A percentile compares a stretch with the other conserved stretches of the same genome.
Evolutionary conservation across 2,113 vertebrate genomes (phyloP).

Genomic region (Erythrolamprus reginae): DNA sequence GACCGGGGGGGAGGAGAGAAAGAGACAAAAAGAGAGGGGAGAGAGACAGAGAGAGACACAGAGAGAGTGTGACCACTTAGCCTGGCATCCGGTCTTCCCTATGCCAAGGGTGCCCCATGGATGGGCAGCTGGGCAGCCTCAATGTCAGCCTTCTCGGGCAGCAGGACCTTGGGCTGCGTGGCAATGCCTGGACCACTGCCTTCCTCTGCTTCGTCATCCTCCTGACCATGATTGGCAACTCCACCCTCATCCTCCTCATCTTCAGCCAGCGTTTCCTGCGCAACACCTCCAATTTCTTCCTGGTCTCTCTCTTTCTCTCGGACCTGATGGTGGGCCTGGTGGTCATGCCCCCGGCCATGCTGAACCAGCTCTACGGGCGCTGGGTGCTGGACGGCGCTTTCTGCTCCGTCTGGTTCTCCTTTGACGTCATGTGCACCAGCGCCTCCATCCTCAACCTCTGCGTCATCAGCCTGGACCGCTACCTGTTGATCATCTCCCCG

Average conservation of each 20-base stretch:
- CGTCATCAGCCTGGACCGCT: slow-evolving; percentile 93
- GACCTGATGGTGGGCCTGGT: slow-evolving; percentile 96
- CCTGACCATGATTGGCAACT: slow-evolving; percentile 82
- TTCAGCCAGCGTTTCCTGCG: slow-evolving; percentile 86
- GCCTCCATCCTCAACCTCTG: slow-evolving; percentile 98
- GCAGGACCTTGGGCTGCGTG: slow-evolving; percentile 46
- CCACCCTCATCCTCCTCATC: slow-evolving; percentile 85
- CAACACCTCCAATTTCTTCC: slow-evolving; percentile 94
- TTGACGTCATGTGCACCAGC: slow-evolving; percentile 97
- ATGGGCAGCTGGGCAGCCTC: not conserved
- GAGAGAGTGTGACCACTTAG: too few species aligned
- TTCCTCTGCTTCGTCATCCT: slow-evolving; percentile 86
- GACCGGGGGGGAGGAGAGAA: too few species aligned
- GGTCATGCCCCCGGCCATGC: slow-evolving; percentile 96
- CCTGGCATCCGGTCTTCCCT: rapidly evolving
- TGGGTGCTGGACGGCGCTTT: slow-evolving; percentile 86
- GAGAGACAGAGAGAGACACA: too few species aligned
- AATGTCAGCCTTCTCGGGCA: slow-evolving; percentile 42
- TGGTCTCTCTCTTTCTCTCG: slow-evolving; percentile 93
- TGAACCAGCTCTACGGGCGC: slow-evolving; percentile 86
- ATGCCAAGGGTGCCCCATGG: slow-evolving; percentile 36
- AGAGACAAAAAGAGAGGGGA: too few species aligned
- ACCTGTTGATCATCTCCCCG: slow-evolving; percentile 93
- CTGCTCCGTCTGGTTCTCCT: slow-evolving; percentile 91
- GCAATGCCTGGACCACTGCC: slow-evolving; percentile 78